Evolutionary conservation across 2,888 invertebrate species (phyloP), one percentile per base, ranked within the genome.

Genomic region (Catocala nupta): DNA sequence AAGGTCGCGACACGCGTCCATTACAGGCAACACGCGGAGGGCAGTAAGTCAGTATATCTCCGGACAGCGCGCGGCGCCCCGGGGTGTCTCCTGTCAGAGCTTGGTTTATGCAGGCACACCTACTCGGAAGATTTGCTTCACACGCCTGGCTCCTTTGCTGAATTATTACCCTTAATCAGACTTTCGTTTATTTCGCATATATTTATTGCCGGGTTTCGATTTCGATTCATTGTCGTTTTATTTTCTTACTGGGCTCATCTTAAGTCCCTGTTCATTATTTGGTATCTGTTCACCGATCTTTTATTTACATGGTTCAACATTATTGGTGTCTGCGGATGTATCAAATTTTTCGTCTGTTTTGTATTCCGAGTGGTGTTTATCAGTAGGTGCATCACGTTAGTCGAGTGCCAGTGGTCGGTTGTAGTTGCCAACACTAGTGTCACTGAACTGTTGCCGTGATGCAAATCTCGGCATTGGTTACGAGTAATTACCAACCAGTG

Each of bases 51-150:
- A 81, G 78, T 81, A 77, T 85, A 87, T 85, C 80, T 83, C 68
- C 68, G 71, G 82, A 82, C 82, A 78, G 79, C 57, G 65, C 68
- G 54, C 68, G 68, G 63, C 87, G 81, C 91, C 81, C 80, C 86
- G 78, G 90, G 91, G 90, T 83, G 90, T 84, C 89, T 76, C 77
- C 70, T 85, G 86, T 87, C 88, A 76, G 72, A 76, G 66, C 66
- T 65, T 87, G 78, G 81, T 90, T 90, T 90, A 90, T 88, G 83
- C 71, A 81, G 81, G 77, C 80, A 83, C 82, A 81, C 81, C 82
- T 83, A 81, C 80, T 82, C 71, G 64, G 80, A 81, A 83, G 81
- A 85, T 85, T 85, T 81, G 81, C 83, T 88, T 87, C 80, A 80
- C 78, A 75, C 78, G 77, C 82, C 77, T 82, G 82, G 85, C 85